These are phyloP conservation scores for Sylvicapra grimmia DNA, from an alignment of 2,113 vertebrate species.

Conservation along the genomic window DNA sequence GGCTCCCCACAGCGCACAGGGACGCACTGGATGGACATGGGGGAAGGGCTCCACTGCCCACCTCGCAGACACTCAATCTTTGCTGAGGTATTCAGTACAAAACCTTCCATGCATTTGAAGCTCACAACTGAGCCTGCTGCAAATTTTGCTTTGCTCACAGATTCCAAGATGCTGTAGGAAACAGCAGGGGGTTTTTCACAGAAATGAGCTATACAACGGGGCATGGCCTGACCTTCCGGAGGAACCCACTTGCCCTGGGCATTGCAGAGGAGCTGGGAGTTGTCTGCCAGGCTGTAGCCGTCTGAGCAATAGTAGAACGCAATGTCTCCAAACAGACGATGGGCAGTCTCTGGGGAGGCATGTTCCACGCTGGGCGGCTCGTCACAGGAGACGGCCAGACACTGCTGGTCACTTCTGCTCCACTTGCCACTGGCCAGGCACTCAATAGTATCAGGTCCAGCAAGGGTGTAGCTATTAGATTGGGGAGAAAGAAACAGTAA, in stretches of 20 bases:
- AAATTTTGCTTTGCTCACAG: constrained; percentile 89
- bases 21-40: constrained; percentile 88
- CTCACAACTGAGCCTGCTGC: constrained; percentile 87
- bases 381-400: constrained; percentile 93
- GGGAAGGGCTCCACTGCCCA: constrained; percentile 91
- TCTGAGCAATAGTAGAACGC: constrained; percentile 95
- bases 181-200: constrained; percentile 88
- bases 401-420: constrained; percentile 87
- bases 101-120: constrained; percentile 97
- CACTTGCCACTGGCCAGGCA: constrained; percentile 89
- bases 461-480: constrained; percentile 87
- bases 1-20: constrained; percentile 93
- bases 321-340: constrained; percentile 91
- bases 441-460: constrained; percentile 86
- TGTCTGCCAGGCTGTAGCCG: constrained; percentile 91
- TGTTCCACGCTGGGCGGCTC: constrained; percentile 92
- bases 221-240: constrained; percentile 82
- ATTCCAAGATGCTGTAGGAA: constrained; percentile 92
- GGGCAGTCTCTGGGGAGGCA: constrained; percentile 89
- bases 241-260: constrained; percentile 92
- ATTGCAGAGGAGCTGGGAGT: constrained; percentile 91
- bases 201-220: constrained; percentile 93
- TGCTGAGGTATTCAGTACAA: constrained; percentile 90
- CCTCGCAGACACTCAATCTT: constrained; percentile 90
- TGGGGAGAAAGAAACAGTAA: constrained; percentile 25